phyloP scores from a whole-genome alignment of 2,797 vertebrate species.

The Bovichtus diacanthus region DNA sequence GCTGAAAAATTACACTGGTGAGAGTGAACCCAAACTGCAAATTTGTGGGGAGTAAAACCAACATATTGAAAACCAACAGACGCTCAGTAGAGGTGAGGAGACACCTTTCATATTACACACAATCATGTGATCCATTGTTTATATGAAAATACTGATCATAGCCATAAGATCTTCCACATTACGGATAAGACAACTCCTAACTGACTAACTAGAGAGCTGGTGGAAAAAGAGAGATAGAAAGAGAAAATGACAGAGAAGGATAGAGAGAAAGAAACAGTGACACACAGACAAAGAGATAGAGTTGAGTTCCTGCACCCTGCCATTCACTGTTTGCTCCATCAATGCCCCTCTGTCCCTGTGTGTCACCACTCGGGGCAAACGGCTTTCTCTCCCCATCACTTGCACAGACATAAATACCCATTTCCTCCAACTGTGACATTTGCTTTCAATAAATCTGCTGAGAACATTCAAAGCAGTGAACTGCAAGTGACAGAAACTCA shows the following conservation, averaged over 20 bases:
- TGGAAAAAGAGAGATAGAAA: not conserved
- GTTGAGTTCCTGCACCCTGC: slow-evolving; percentile 61
- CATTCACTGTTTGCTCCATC: slow-evolving; percentile 65
- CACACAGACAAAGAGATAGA: slow-evolving; percentile 35
- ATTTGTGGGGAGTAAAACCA: not conserved
- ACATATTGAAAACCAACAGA: not conserved
- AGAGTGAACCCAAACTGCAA: not conserved
- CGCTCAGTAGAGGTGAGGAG: not conserved
- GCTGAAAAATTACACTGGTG: too few relatives aligned
- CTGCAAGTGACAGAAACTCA: slow-evolving; percentile 23
- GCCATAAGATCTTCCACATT: not conserved
- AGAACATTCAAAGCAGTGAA: slow-evolving; percentile 26
- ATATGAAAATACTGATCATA: not conserved
- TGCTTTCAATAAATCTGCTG: slow-evolving; percentile 56
- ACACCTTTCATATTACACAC: not conserved
- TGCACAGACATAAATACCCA: slow-evolving; percentile 49
- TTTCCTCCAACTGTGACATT: slow-evolving; percentile 66
- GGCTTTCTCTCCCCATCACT: slow-evolving; percentile 57
- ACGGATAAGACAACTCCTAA: not conserved
- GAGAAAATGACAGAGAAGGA: not conserved
- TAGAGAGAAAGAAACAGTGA: slow-evolving; percentile 1
- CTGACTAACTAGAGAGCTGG: slow-evolving; percentile 4
- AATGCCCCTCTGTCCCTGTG: slow-evolving; percentile 67
- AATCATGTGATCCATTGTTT: not conserved
- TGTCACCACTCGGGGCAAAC: slow-evolving; percentile 49